Evolutionary conservation across 2,888 invertebrate species (phyloP), one percentile per base, ranked within the genome.

Genomic region (Aleiodes testaceus): DNA sequence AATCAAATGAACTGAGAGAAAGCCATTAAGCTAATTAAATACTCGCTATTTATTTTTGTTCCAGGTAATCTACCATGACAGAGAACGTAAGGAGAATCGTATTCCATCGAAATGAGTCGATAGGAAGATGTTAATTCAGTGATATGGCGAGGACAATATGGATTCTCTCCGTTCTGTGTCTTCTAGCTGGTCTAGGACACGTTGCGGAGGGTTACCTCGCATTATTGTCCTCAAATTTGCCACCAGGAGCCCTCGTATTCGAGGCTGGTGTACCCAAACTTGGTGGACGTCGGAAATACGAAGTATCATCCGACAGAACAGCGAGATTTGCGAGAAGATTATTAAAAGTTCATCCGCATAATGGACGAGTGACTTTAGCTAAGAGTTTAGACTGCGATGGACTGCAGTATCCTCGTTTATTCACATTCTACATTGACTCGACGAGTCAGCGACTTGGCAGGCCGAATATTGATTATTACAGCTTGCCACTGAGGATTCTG

Each of bases 401-500:
- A 74, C 90, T 94, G 42, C 92, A 93, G 77, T 95, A 96, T 84
- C 95, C 96, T 0, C 93, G 93, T 81, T 90, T 96, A 69, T 95
- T 96, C 86, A 95, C 95, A 3, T 91, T 95, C 83, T 94, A 95
- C 87, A 93, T 96, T 73, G 96, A 96, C 85, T 96, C 96, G 44
- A 94, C 93, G 65, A 94, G 95, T 74, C 94, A 93, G 80, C 89
- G 94, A 68, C 89, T 94, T 74, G 90, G 93, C 61, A 81, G 87
- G 11, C 85, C 86, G 0, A 94, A 94, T 78, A 93, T 95, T 74
- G 94, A 95, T 84, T 95, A 95, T 85, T 95, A 94, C 83, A 94
- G 95, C 81, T 86, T 95, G 70, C 95, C 95, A 1, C 89, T 95
- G 72, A 89, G 95, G 75, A 90, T 95, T 67, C 90, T 95, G 77